Percentiles rank a stretch among this genome's conserved stretches.
phyloP scores from a whole-genome alignment of 2,113 vertebrate species.

The Conger conger region DNA sequence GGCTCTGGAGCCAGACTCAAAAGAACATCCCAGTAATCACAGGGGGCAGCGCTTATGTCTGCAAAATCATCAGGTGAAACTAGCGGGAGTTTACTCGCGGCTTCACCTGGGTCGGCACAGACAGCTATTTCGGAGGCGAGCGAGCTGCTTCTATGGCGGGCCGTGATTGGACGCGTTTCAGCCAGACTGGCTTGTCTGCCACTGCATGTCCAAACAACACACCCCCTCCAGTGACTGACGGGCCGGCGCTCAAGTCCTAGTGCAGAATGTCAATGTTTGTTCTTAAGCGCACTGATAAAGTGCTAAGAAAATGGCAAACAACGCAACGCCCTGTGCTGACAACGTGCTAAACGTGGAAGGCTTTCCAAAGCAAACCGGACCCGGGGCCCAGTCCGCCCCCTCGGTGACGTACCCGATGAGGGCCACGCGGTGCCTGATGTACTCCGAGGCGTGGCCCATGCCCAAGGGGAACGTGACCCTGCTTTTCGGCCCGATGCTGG shows the following conservation, averaged over 20 bases:
- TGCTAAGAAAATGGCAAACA: slow-evolving; percentile 5
- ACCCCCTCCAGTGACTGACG: background rate
- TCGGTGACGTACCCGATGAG: slow-evolving; percentile 84
- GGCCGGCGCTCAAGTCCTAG: background rate
- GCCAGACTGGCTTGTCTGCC: background rate
- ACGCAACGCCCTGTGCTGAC: slow-evolving; percentile 7
- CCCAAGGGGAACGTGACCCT: slow-evolving; percentile 87
- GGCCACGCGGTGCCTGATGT: slow-evolving; percentile 83
- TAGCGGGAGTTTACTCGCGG: background rate
- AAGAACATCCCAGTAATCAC: slow-evolving; percentile 22
- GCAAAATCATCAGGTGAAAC: background rate
- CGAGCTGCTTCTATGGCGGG: background rate
- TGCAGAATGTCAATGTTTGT: slow-evolving; percentile 33
- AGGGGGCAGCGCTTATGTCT: slow-evolving; percentile 2
- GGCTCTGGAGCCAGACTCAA: slow-evolving; percentile 3
- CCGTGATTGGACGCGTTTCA: background rate
- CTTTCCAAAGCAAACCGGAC: slow-evolving; percentile 17
- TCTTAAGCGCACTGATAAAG: slow-evolving; percentile 16
- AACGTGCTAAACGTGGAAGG: background rate
- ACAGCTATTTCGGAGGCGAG: background rate
- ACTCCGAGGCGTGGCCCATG: slow-evolving; percentile 88
- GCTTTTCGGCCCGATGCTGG: slow-evolving; percentile 78
- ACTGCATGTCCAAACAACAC: background rate
- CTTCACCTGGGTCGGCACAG: slow-evolving; percentile 13
- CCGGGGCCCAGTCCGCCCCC: background rate